Evolutionary conservation across 2,113 vertebrate genomes (phyloP).

Genomic region (Ictalurus furcatus): DNA sequence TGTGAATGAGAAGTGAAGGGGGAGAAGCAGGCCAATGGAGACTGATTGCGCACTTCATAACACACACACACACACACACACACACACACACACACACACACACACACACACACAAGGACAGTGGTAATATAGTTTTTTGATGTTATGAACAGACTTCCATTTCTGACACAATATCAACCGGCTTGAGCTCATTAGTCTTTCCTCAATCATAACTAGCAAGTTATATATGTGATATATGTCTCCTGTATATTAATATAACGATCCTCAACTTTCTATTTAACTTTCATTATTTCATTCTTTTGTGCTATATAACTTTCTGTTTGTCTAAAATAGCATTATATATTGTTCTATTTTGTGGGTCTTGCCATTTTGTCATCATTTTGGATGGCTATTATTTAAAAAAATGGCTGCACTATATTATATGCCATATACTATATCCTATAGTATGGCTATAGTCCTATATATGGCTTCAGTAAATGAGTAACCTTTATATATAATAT

Average conservation of each 20-base stretch:
- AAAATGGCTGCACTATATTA: not conserved
- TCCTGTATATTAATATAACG: not conserved
- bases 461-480: too few relatives aligned
- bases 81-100: constrained; percentile 24
- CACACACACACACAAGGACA: not conserved
- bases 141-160: not conserved
- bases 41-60: constrained; percentile 43
- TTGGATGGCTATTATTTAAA: not conserved
- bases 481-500: too few relatives aligned
- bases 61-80: constrained; percentile 22
- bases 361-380: not conserved
- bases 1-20: constrained; percentile 45
- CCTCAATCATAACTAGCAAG: not conserved
- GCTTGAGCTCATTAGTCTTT: not conserved
- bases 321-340: not conserved
- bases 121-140: not conserved
- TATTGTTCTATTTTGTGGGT: not conserved
- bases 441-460: too few relatives aligned
- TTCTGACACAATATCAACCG: not conserved
- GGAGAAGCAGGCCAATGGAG: constrained; percentile 59
- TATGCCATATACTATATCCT: not conserved
- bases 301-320: not conserved
- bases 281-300: not conserved
- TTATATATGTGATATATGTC: too few relatives aligned
- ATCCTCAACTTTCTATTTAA: not conserved